Base-by-base conservation (phyloP, 2,113 vertebrate species). In the Brachyhypopomus occidentalis region DNA sequence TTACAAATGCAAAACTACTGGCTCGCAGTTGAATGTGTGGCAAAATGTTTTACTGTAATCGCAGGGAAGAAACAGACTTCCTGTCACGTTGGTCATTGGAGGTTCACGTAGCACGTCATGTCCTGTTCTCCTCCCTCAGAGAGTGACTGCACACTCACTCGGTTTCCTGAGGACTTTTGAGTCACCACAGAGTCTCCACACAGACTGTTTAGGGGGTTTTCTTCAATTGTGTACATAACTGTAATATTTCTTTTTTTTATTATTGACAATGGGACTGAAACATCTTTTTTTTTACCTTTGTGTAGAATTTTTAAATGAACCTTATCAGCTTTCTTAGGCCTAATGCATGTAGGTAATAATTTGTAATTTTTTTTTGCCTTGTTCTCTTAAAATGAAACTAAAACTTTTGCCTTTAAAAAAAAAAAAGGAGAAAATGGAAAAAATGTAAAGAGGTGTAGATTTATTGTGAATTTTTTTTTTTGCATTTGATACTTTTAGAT, bases 371-470 rank as follows among this genome's bases (percentile, higher is more conserved):
- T 45, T 67, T 45, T 77, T 38, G 25, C 34, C 38, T 79, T 66
- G 23, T 81, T 83, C 48, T 84, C 59, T 80, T 72, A 38, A 71
- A 78, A 52, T 80, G 74, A 85, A 82, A 77, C 69, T 84, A 85
- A 85, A 52, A 60, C 79, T 73, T 84, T 72, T 79, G 79, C 63
- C n/a, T 66, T 69, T 70, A n/a, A n/a, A n/a, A n/a, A n/a, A n/a
- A 66, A 81, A 76, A 59, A 67, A 72, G 23, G 58, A 11, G 0
- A 58, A 69, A 80, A 3, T 27, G 36, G 23, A 48, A 48, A 69
- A 74, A 79, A 38, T 75, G 64, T 86, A 85, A 88, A 88, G 75
- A 84, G 72, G 72, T 85, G 83, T 85, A 86, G 85, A 79, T 81
- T 83, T 77, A 76, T 85, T 77, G 66, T 74, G n/a, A n/a, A n/a